These are phyloP conservation scores for Rhincodon typus DNA, from an alignment of 2,797 vertebrate species.

Conservation along the genomic window DNA sequence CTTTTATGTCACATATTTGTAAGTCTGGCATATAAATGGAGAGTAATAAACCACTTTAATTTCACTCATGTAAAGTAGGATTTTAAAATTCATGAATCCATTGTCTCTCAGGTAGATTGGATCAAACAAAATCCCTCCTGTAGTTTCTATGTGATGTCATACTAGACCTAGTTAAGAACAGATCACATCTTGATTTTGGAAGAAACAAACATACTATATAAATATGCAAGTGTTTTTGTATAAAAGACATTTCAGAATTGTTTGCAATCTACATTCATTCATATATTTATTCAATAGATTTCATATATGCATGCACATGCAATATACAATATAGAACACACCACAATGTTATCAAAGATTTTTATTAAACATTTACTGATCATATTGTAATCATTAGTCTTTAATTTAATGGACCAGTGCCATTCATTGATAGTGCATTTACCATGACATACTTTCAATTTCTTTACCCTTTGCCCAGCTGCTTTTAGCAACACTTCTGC, in stretches of 20 bases:
- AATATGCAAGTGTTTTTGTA: not conserved
- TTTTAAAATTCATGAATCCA: constrained; percentile 4
- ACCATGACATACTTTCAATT: not conserved
- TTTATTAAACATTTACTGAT: not conserved
- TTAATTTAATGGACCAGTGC: not conserved
- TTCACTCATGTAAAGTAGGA: not conserved
- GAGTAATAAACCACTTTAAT: not conserved
- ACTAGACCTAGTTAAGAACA: not conserved
- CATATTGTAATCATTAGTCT: not conserved
- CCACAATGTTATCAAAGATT: not conserved
- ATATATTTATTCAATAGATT: not conserved
- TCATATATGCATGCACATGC: not conserved
- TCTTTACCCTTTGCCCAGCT: not conserved
- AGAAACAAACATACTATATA: not conserved
- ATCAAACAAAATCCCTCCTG: constrained; percentile 7
- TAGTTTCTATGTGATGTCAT: not conserved
- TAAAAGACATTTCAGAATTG: not conserved
- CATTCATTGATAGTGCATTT: not conserved
- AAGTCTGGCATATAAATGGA: not conserved
- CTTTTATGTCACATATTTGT: not conserved
- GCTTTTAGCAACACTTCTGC: not conserved
- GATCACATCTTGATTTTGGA: not conserved
- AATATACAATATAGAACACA: not conserved
- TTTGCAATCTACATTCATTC: not conserved
- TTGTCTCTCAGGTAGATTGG: not conserved